Evolutionary conservation across 2,113 vertebrate genomes (phyloP), one percentile per base, ranked within the genome.

Genomic region (Rostratula benghalensis): DNA sequence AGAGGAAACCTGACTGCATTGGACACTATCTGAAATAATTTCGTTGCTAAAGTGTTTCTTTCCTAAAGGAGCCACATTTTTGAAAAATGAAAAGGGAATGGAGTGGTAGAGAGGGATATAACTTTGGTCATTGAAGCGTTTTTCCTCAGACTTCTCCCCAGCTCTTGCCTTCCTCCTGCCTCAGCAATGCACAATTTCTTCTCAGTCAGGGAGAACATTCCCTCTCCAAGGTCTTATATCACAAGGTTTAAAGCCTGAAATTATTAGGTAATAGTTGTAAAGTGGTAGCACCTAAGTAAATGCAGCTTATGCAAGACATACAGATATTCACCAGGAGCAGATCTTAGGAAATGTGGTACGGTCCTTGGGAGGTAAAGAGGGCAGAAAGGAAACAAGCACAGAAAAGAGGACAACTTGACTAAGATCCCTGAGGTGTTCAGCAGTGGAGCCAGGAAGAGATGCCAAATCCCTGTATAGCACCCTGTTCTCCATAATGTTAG

Each of bases 221-320:
- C 53, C 83, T 94, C 86, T 94, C 86, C 93, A 94, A 95, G 80
- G 92, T 94, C 73, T 90, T 82, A 60, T 37, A 88, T 61, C 39
- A 82, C 35, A 68, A 68, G 56, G 53, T 28, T 43, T 84, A 84
- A 92, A 93, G 48, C 30, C 89, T 89, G 45, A 81, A 79, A 53
- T 89, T 91, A 87, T 71, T 64, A 60, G 27, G 57, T 35, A 87
- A 84, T 51, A 81, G 73, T 5, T 64, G 68, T 51, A 56, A 84
- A 95, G 48, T 48, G 45, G 56, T 41, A 85, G 57, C 83, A 93
- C 27, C 60, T 75, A 60, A 71, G 39, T 54, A 87, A 94, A 57
- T 0, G 2, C 57, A 53, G 65, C 45, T 91, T 19, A 0, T 78
- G 28, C 78, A 91, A 75, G 76, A 56, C 28, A 64, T 33, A 71